Evolutionary conservation across 1,140 invertebrate species (phyloP), one percentile per base, ranked within the genome.

Genomic region (Telenomus remus): DNA sequence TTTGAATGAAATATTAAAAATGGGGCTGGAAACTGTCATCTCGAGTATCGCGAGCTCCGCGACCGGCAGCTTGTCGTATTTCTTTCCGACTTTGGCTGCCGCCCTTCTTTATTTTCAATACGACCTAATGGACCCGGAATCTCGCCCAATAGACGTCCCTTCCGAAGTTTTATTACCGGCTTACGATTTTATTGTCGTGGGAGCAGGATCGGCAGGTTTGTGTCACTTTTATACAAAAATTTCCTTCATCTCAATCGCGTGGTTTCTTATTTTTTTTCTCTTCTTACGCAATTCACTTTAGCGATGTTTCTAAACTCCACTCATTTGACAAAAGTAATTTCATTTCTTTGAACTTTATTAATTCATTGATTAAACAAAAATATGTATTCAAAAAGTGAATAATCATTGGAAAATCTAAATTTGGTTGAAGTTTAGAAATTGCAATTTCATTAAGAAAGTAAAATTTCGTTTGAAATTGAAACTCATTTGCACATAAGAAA

Each of bases 151-250:
- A 0, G 91, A 95, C 63, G 86, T 93, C 1, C 89, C 90, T 0
- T 90, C 92, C 0, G 91, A 92, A 15, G 80, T 90, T 4, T 83
- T 95, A 12, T 76, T 92, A n/a, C 89, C 90, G 0, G 90, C 92
- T 14, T 96, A 96, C 75, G 95, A 96, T 84, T 96, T 96, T 75
- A 95, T 97, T 59, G 89, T 96, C 61, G 92, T 99, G n/a, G 98
- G 98, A 0, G 95, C 93, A 0, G 97, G 97, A 8, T 98, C 97
- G 0, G 96, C 97, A 78, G 97, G 96, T 93, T 83, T 75, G 76
- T 91, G 50, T 54, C 66, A 16, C n/a, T 4, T 48, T 49, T 46
- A 12, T n/a, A 12, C 6, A 46, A 27, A 27, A 3, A 27, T 1
- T 6, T 3, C 19, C 19, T 27, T 27, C 19, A 27, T 27, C 6